These are phyloP conservation scores for Platysternon megacephalum DNA, from an alignment of 2,113 vertebrate genomes.

Conservation along the genomic window DNA sequence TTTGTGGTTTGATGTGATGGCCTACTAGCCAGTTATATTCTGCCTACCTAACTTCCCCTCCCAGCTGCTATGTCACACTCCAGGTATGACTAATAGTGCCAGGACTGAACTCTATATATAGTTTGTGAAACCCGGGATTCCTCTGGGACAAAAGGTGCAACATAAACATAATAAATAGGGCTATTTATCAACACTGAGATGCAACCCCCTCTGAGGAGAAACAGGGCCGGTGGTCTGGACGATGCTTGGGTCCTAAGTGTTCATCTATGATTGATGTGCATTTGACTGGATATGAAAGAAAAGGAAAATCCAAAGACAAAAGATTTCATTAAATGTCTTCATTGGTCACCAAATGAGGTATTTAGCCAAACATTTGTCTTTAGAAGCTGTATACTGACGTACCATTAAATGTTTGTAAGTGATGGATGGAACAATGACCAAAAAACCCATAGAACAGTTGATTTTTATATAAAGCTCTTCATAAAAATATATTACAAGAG, in stretches of 20 bases:
- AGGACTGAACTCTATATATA: not conserved
- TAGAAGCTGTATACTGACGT: not conserved
- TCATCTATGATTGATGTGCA: not conserved
- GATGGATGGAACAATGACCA: not conserved
- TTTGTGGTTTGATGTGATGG: not conserved
- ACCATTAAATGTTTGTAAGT: not conserved
- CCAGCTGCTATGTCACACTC: not conserved
- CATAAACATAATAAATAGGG: not conserved
- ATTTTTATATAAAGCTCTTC: not conserved
- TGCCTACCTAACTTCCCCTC: not conserved
- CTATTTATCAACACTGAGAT: fast-evolving
- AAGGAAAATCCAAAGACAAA: not conserved
- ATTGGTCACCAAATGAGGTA: not conserved
- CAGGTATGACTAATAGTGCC: not conserved
- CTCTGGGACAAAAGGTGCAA: not conserved
- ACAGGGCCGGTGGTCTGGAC: not conserved
- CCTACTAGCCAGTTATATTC: not conserved
- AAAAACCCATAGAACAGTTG: not conserved
- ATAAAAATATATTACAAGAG: not conserved
- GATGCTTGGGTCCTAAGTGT: not conserved
- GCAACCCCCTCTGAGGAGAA: not conserved
- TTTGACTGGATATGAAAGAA: not conserved
- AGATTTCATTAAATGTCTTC: not conserved
- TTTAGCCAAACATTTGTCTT: not conserved
- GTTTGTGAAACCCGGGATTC: not conserved